Percentiles rank a stretch among this genome's conserved stretches.
phyloP scores from a whole-genome alignment of 2,888 invertebrate species.

The Chrysina gloriosa region DNA sequence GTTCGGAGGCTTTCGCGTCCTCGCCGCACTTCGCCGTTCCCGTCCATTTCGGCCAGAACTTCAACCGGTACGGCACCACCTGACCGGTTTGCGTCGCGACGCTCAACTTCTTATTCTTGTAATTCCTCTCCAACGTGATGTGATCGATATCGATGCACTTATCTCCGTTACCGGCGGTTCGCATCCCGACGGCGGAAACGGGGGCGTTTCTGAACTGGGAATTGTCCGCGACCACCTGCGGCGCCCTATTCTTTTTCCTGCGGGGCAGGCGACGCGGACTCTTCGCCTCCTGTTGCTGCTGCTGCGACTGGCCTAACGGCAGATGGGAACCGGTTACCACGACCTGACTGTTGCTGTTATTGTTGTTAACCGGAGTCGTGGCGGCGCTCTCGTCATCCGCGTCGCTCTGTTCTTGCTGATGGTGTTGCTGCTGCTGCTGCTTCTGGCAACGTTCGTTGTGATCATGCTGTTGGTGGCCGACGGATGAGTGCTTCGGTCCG shows the following conservation, averaged over 20 bases:
- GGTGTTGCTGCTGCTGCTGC: conserved; percentile 44
- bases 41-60: conserved; percentile 68
- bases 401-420: conserved; percentile 50
- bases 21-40: conserved; percentile 57
- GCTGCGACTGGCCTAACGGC: conserved; percentile 17
- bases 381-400: conserved; percentile 49
- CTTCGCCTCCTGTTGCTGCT: conserved; percentile 1
- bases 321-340: conserved; percentile 8
- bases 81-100: conserved; percentile 66
- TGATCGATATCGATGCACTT: conserved; percentile 60
- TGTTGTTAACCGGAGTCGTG: conserved; percentile 23
- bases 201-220: conserved; percentile 35
- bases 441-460: conserved; percentile 44
- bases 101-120: conserved; percentile 51
- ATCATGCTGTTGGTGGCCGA: conserved; percentile 52
- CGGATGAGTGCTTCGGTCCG: conserved; percentile 49
- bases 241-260: conserved; percentile 40
- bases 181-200: conserved; percentile 25
- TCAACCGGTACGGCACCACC: conserved; percentile 68
- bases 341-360: too few relatives aligned
- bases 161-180: conserved; percentile 54
- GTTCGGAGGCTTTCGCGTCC: conserved; percentile 57
- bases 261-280: conserved; percentile 42
- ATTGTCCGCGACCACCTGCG: conserved; percentile 15
- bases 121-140: conserved; percentile 58